Evolutionary conservation across 1,140 invertebrate genomes (phyloP), one percentile per base, ranked within the genome.

Genomic region (Parasteatoda tepidariorum): DNA sequence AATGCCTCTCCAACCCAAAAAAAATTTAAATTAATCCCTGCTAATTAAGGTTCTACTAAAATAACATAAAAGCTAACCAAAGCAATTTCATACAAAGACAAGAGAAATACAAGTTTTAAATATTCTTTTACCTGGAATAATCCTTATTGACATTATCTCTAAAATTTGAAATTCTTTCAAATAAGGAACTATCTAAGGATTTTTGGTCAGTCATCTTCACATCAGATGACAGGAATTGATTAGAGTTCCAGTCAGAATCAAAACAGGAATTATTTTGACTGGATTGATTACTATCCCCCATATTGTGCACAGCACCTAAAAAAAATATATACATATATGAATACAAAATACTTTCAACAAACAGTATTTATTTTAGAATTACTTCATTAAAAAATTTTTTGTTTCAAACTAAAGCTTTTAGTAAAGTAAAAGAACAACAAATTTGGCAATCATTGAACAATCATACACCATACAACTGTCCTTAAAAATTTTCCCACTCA

Each of bases 171-270:
- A 57, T 68, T 18, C 68, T 48, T 31, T 71, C 66, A 62, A 82
- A 71, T 15, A 82, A 61, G n/a, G 66, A 71, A 24, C 57, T 64
- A 24, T 67, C 75, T 28, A 67, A 24, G 3, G 66, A 59, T 48
- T 82, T 82, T 26, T 82, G 78, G 64, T 82, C 78, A 22, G 66
- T 82, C 4, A 48, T 18, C 33, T 62, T 82, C 0, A 26, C 54
- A 48, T n/a, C 30, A 22, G 66, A 28, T n/a, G 66, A n/a, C 6
- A 82, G 67, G 15, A 82, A 82, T 22, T 82, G 78, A 30, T 79
- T 79, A 5, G 78, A 82, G 31, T 82, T 82, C 78, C 78, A 82
- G 38, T 82, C 78, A 9, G 78, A 82, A 38, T 68, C 76, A 57
- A 67, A 79, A n/a, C 66, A 82, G 22, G 78, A 82, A 5, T 34